Base-by-base conservation (phyloP, 2,797 vertebrate genomes). In the Diplodus puntazzo region DNA sequence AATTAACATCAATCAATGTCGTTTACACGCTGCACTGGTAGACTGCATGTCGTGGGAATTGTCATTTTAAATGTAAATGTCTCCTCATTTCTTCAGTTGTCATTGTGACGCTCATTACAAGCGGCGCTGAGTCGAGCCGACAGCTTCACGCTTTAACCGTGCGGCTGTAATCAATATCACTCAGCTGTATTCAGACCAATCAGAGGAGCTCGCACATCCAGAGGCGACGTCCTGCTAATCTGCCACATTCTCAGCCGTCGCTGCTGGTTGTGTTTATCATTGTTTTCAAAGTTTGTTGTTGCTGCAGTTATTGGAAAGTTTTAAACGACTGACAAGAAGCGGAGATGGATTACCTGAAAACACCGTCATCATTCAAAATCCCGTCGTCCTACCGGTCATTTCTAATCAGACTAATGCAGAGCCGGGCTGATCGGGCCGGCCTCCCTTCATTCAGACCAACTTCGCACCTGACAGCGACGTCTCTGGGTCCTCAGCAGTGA, bases 1-100 rank as follows among this genome's bases (percentile, higher is more conserved):
- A 80, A 75, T 87, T 76, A 75, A 18, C 57, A 77, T 85, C 88
- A 75, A 61, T 88, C 82, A 87, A 13, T 65, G 76, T 80, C 81
- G 64, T 76, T 78, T 25, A 50, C 70, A n/a, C 21, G n/a, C 16
- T 12, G 11, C 55, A 48, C 12, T 14, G 43, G 45, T 10, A 5
- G 63, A 62, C 45, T 1, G 55, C 18, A 27, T 67, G 71, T 82
- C 59, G 18, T 16, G n/a, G 58, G 80, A 73, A 82, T 27, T 62
- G 73, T 77, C 79, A 68, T 69, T 39, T 84, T 82, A 67, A 23
- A 76, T 79, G 59, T 34, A 73, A 82, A 82, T 74, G 83, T 82
- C 79, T 55, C 42, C 63, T 67, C 49, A 66, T 79, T 73, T 59
- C 43, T 57, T 5, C 62, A 55, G 57, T 50, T 66, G 18, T 82